A percentile compares a stretch with the other conserved stretches of the same genome.
phyloP scores from a whole-genome alignment of 2,888 invertebrate species.

The Aethes cnicana region DNA sequence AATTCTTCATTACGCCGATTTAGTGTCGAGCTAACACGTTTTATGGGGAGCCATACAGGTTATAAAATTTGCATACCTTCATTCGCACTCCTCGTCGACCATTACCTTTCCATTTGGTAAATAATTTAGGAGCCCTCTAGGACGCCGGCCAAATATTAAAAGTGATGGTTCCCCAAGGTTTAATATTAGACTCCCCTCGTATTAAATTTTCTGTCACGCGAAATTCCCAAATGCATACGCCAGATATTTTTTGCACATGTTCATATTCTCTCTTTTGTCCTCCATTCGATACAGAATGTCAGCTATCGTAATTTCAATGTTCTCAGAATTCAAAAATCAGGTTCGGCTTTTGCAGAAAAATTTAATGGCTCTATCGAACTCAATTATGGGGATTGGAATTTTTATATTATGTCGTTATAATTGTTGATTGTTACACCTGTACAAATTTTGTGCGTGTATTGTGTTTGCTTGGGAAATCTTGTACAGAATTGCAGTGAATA shows the following conservation, averaged over 20 bases:
- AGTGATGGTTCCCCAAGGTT: constrained; percentile 81
- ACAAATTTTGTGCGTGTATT: constrained; percentile 23
- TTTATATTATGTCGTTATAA: constrained; percentile 32
- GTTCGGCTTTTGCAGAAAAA: constrained; percentile 32
- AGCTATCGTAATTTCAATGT: constrained; percentile 54
- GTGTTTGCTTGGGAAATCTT: constrained; percentile 13
- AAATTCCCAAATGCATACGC: constrained; percentile 81
- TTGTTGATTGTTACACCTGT: constrained; percentile 15
- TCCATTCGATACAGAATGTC: constrained; percentile 79
- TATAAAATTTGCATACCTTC: constrained; percentile 80
- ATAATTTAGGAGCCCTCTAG: constrained; percentile 81
- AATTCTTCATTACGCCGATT: constrained; percentile 65
- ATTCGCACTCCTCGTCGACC: constrained; percentile 77
- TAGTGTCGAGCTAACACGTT: constrained; percentile 57
- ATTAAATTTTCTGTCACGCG: constrained; percentile 82
- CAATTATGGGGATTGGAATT: constrained; percentile 34
- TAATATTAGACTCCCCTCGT: constrained; percentile 82
- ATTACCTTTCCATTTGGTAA: constrained; percentile 82
- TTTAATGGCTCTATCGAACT: constrained; percentile 37
- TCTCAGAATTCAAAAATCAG: constrained; percentile 49
- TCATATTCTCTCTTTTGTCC: constrained; percentile 75
- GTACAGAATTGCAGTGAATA: too few species aligned
- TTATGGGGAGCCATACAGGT: constrained; percentile 70
- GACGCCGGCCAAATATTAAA: constrained; percentile 80
- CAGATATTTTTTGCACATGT: constrained; percentile 82